phyloP scores from a whole-genome alignment of 2,797 vertebrate genomes.

The Parambassis ranga region DNA sequence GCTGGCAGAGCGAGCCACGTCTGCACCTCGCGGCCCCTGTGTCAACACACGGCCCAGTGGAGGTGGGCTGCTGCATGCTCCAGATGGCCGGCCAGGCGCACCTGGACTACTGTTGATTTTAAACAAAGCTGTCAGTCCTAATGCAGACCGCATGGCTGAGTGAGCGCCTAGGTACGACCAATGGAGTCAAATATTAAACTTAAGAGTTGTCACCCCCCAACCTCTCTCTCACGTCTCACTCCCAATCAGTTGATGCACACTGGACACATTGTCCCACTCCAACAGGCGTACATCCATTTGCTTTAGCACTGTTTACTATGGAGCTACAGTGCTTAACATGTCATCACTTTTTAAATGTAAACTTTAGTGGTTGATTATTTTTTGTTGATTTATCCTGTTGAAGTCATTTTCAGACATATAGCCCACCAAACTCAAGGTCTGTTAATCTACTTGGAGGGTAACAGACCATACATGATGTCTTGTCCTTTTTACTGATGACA shows the following conservation, averaged over 20 bases:
- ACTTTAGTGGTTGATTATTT: background rate
- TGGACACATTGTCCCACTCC: conserved; percentile 1
- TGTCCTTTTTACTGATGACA: too few species aligned
- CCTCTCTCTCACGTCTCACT: background rate
- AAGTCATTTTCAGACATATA: too few species aligned
- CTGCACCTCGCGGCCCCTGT: conserved; percentile 36
- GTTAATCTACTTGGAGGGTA: too few species aligned
- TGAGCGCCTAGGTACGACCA: conserved; percentile 13
- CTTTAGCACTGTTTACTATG: background rate
- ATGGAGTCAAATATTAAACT: conserved; percentile 74
- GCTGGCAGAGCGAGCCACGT: background rate
- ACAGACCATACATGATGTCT: too few species aligned
- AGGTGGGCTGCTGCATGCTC: conserved; percentile 45
- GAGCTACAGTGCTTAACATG: background rate
- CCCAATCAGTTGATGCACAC: conserved; percentile 10
- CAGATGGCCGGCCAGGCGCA: conserved; percentile 59
- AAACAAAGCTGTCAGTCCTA: conserved; percentile 65
- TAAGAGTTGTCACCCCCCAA: background rate
- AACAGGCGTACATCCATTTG: background rate
- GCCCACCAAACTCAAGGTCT: too few species aligned
- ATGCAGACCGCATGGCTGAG: conserved; percentile 44
- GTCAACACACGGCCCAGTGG: conserved; percentile 49
- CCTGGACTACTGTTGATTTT: conserved; percentile 67
- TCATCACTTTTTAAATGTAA: background rate
- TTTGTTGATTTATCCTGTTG: background rate